Evolutionary conservation across 2,113 vertebrate species (phyloP).

Genomic region (Vidua chalybeata): DNA sequence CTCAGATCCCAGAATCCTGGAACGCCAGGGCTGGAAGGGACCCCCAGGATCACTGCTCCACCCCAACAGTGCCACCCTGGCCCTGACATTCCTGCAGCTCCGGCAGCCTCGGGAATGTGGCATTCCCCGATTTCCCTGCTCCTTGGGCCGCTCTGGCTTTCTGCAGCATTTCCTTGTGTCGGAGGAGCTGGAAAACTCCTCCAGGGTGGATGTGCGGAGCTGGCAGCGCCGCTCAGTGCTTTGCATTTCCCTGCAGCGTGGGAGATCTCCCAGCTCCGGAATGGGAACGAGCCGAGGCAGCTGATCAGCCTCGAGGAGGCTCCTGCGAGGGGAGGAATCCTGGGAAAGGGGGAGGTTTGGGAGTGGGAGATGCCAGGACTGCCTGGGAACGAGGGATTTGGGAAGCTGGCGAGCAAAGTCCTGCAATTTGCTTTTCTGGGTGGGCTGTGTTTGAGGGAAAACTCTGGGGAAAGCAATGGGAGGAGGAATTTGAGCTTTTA

Average conservation of each 20-base stretch:
- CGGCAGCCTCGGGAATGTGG: not conserved
- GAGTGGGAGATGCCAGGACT: not conserved
- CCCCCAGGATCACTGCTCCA: not conserved
- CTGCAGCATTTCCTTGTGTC: fast-evolving
- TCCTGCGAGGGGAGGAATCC: fast-evolving
- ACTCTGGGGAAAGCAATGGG: fast-evolving
- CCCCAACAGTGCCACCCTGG: not conserved
- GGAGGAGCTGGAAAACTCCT: not conserved
- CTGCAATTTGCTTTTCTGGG: fast-evolving
- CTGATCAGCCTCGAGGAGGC: not conserved
- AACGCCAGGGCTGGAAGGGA: not conserved
- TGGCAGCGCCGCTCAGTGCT: not conserved
- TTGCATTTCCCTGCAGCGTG: not conserved
- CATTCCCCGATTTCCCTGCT: not conserved
- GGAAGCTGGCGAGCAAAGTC: not conserved
- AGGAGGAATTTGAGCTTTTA: not conserved
- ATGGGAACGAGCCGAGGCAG: not conserved
- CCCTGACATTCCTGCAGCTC: not conserved
- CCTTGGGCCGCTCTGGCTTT: fast-evolving
- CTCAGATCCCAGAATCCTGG: fast-evolving
- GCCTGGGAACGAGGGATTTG: not conserved
- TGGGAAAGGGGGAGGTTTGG: not conserved
- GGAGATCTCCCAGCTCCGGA: not conserved
- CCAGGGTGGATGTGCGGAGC: not conserved
- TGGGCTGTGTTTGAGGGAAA: not conserved